Base-by-base conservation (phyloP, 23 tunicate genomes). In the Styela plicata region DNA sequence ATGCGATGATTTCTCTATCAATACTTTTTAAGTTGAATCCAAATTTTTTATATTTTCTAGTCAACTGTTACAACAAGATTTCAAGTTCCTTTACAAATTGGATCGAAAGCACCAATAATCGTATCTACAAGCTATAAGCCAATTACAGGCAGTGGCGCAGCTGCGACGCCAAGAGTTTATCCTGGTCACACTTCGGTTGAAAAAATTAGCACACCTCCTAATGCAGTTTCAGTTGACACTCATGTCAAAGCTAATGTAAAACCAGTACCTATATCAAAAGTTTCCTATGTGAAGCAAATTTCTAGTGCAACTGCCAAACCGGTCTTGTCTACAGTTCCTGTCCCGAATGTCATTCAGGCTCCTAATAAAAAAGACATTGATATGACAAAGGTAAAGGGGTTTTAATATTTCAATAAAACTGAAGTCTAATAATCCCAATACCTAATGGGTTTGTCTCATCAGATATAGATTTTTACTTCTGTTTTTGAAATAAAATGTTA, bases 191-290 rank as follows among this genome's bases (percentile, higher is more conserved):
- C 57, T 44, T 67, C 71, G 16, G 24, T 67, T 67, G 71, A 27
- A 67, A 29, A 67, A 29, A 25, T 29, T 16, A 13, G 57, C 57
- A 44, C 57, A 44, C 57, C 57, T 44, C 57, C 13, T 5, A 44
- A 44, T 13, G 57, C 57, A 44, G 57, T 44, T 44, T 44, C 57
- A 5, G 57, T 44, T 44, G 57, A 44, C 57, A 44, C 57, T 5
- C 77, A 34, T 7, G 34, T 71, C 7, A 71, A 71, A 71, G 77
- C 77, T 34, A 71, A 71, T 30, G 77, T 71, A 16, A 31, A 32
- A 71, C 32, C 32, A 28, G 77, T 71, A 5, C 36, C 32, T 3
- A 71, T 71, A 20, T 18, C 32, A 22, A 71, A 71, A 3, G 77
- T 71, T 3, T 28, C 36, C 36, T 71, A 71, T 71, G 28, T 68